Base-by-base conservation (phyloP, 2,797 vertebrate species). In the Florisuga fusca region DNA sequence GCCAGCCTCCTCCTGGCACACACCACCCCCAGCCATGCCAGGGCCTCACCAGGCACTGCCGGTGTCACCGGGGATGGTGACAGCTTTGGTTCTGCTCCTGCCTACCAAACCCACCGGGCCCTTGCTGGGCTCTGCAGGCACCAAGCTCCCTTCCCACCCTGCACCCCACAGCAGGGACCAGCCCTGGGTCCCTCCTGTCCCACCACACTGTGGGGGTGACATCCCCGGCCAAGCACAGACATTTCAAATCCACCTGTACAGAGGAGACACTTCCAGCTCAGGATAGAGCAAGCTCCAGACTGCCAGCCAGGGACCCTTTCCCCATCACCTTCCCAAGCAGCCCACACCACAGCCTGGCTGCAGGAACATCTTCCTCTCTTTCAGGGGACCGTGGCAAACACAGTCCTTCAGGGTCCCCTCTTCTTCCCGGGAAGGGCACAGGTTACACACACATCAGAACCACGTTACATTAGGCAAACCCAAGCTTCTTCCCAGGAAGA, bases 131-230 rank as follows among this genome's bases (percentile, higher is more conserved):
- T 62, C 68, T 4, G 7, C 3, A 5, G 55, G 33, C 53, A 34
- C 33, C 2, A 0, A 0, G 0, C 33, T 72, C 46, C 58, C n/a
- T 22, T 22, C 8, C 29, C 76, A 33, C 9, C 0, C 21, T 10
- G 26, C 17, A 10, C 7, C 63, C 61, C 13, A 7, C 22, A 62
- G 84, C 43, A 13, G 19, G n/a, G 22, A 50, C 2, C 34, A 33
- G 63, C 23, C 3, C 0, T 1, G 8, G 59, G 38, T 29, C 23
- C 10, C 63, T 62, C 20, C 45, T 18, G 8, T 6, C 63, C 48
- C 3, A 0, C 3, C 0, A 0, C 0, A 27, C 34, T 5, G 26
- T 18, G 36, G 2, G 34, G 31, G 36, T 31, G 48, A 41, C 22
- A 19, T 15, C 0, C 3, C 33, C 45, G 63, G 69, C 58, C 67